These are phyloP conservation scores for Marmota monax DNA, from an alignment of 2,113 vertebrate genomes.

Conservation along the genomic window DNA sequence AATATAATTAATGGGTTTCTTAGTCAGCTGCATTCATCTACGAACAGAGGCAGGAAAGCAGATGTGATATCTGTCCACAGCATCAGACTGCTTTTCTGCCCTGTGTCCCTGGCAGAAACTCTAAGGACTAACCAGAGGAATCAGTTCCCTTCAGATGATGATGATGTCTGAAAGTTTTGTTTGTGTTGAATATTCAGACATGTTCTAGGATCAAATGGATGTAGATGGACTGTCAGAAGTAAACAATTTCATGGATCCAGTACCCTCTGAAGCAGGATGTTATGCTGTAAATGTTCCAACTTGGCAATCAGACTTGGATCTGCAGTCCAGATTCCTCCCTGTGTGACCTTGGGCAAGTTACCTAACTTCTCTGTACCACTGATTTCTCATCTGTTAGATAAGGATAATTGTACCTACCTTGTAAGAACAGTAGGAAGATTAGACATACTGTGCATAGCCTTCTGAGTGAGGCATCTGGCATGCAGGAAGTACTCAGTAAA, in stretches of 20 bases:
- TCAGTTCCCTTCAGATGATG: conserved; percentile 14
- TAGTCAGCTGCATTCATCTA: conserved; percentile 5
- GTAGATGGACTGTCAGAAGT: neutral
- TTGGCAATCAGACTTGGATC: neutral
- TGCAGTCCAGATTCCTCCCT: neutral
- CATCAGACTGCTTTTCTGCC: neutral
- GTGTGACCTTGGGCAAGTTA: conserved; percentile 35
- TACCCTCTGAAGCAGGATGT: neutral
- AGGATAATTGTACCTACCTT: neutral
- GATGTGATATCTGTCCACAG: neutral
- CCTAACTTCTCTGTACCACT: conserved; percentile 4
- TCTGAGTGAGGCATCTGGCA: neutral
- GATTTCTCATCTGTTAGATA: neutral
- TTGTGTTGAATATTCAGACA: conserved; percentile 46
- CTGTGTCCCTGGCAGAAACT: neutral
- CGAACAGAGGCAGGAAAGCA: conserved; percentile 30
- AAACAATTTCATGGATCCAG: neutral
- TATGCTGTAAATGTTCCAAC: neutral
- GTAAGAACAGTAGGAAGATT: neutral
- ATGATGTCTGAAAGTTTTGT: conserved; percentile 5
- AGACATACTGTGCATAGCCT: neutral
- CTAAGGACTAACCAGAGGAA: neutral
- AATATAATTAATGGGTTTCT: conserved; percentile 61
- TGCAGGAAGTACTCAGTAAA: neutral
- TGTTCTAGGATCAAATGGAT: neutral